Evolutionary conservation across 2,797 vertebrate species (phyloP).

Genomic region (Sternotherus odoratus): DNA sequence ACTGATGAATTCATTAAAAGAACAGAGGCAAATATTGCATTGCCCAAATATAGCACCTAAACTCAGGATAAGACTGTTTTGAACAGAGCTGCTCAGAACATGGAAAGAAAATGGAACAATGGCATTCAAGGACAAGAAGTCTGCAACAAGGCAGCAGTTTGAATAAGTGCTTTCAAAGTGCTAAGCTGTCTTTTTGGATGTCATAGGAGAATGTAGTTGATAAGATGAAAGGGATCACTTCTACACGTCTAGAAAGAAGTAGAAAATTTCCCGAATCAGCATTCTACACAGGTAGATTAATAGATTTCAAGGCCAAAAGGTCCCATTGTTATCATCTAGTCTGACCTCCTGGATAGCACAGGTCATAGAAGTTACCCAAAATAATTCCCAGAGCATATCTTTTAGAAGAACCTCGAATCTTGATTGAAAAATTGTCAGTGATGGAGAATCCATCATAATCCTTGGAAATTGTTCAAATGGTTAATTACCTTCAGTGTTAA

Average conservation of each 20-base stretch:
- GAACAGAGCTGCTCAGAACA: constrained; percentile 16
- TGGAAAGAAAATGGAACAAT: neutral
- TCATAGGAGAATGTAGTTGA: neutral
- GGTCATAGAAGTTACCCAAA: neutral
- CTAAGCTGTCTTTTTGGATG: constrained; percentile 6
- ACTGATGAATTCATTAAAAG: neutral
- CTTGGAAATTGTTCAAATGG: neutral
- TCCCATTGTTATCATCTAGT: neutral
- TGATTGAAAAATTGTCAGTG: neutral
- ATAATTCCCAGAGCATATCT: neutral
- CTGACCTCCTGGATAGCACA: neutral
- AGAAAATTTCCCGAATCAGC: neutral
- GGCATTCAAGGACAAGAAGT: constrained; percentile 8
- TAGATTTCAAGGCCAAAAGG: neutral
- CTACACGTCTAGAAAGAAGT: neutral
- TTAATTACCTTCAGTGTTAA: neutral
- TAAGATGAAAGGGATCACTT: neutral
- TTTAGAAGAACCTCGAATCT: neutral
- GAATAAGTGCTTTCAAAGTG: constrained; percentile 13
- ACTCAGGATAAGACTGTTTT: neutral
- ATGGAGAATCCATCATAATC: neutral
- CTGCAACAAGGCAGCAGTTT: neutral
- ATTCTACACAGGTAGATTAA: neutral
- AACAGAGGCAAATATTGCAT: neutral
- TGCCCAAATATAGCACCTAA: neutral